Evolutionary conservation across 2,797 vertebrate genomes (phyloP).

Genomic region (Enteromius mattozi): DNA sequence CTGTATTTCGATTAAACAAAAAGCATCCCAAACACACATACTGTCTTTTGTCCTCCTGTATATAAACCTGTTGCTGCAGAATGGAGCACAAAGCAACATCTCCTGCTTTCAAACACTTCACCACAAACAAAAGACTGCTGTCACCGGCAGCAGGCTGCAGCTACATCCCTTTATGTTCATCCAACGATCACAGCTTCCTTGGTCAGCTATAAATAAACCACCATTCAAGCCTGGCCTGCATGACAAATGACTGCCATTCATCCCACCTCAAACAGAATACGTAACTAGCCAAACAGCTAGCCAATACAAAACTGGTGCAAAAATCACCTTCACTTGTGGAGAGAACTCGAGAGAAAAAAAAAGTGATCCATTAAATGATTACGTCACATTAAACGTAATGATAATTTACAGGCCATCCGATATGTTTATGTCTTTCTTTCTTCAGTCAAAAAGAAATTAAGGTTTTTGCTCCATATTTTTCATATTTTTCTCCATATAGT

Average conservation of each 20-base stretch:
- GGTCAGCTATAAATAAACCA: conserved; percentile 74
- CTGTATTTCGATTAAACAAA: background rate
- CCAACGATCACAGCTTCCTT: conserved; percentile 64
- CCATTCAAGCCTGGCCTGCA: conserved; percentile 71
- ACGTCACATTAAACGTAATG: too few relatives aligned
- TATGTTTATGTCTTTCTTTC: too few relatives aligned
- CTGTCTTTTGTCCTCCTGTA: background rate
- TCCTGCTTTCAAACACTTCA: conserved; percentile 22
- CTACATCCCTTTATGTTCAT: conserved; percentile 60
- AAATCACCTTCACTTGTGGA: background rate
- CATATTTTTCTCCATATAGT: too few relatives aligned
- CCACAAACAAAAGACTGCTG: conserved; percentile 20
- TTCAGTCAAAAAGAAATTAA: too few relatives aligned
- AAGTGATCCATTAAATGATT: background rate
- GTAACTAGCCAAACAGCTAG: background rate
- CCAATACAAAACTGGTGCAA: background rate
- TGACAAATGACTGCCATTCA: conserved; percentile 54
- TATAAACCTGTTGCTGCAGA: conserved; percentile 6
- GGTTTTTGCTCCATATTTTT: too few relatives aligned
- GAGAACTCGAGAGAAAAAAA: background rate
- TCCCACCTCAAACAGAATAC: conserved; percentile 15
- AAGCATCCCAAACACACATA: background rate
- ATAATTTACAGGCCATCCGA: too few relatives aligned
- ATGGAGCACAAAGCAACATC: conserved; percentile 21
- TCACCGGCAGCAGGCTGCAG: conserved; percentile 31